These are phyloP conservation scores for Pholis gunnellus DNA, from an alignment of 2,113 vertebrate genomes.

Conservation along the genomic window DNA sequence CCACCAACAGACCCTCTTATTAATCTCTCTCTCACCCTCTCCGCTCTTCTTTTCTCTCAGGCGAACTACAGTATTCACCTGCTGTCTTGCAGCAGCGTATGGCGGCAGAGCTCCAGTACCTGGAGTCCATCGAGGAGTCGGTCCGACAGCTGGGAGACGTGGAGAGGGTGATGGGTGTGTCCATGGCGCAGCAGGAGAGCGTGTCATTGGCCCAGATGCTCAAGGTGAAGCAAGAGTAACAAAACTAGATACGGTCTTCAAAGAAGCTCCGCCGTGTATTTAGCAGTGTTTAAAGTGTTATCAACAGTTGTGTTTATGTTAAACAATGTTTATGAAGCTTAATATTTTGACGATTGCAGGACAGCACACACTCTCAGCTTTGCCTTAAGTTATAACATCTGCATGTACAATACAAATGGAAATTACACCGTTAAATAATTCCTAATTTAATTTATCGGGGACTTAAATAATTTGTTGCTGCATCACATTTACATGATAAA, in stretches of 20 bases:
- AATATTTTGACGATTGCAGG: not conserved
- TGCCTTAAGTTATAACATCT: not conserved
- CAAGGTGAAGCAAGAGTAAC: conserved; percentile 83
- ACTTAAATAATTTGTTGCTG: not conserved
- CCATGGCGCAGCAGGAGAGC: conserved; percentile 94
- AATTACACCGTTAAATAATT: not conserved
- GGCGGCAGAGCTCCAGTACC: conserved; percentile 90
- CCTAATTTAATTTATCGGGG: not conserved
- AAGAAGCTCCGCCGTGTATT: not conserved
- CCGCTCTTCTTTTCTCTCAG: conserved; percentile 62
- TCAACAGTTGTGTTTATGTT: not conserved
- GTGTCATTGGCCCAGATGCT: conserved; percentile 94
- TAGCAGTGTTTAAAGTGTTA: not conserved
- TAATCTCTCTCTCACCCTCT: not conserved
- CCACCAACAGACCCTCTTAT: not conserved
- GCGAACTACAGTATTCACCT: conserved; percentile 89
- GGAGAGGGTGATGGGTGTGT: conserved; percentile 89
- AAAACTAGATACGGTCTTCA: no score
- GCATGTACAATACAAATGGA: not conserved
- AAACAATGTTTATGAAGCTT: not conserved
- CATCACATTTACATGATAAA: conserved; percentile 23
- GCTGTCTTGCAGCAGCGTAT: conserved; percentile 91
- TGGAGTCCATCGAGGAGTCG: conserved; percentile 93
- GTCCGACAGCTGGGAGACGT: conserved; percentile 90
- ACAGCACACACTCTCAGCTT: not conserved